phyloP scores from a whole-genome alignment of 2,888 invertebrate genomes.

The Andrena camellia region DNA sequence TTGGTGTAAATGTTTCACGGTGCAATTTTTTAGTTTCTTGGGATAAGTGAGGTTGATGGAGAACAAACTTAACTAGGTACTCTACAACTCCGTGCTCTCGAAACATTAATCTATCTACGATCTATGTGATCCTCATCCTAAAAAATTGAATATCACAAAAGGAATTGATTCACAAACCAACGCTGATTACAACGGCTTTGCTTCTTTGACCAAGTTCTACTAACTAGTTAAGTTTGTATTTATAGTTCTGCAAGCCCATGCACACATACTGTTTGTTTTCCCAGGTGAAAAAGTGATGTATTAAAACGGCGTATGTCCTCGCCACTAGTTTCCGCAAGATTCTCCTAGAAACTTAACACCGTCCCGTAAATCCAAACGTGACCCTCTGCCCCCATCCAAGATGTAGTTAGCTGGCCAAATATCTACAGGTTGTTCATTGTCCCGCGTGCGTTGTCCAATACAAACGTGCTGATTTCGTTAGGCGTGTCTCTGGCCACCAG shows the following conservation, averaged over 20 bases:
- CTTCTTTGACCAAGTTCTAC: too few relatives aligned
- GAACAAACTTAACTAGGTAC: too few relatives aligned
- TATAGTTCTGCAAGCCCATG: not conserved
- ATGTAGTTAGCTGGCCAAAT: constrained; percentile 67
- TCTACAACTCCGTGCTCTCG: too few relatives aligned
- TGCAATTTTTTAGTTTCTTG: too few relatives aligned
- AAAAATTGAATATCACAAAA: too few relatives aligned
- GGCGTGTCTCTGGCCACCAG: constrained; percentile 74
- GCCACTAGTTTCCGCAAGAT: constrained; percentile 33
- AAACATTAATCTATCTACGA: too few relatives aligned
- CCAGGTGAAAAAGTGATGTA: constrained; percentile 39
- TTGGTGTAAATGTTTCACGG: too few relatives aligned
- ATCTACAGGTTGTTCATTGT: constrained; percentile 83
- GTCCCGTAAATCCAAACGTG: constrained; percentile 27
- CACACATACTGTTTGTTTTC: not conserved
- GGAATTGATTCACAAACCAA: too few relatives aligned
- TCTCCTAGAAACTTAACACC: constrained; percentile 42
- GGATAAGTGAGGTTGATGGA: too few relatives aligned
- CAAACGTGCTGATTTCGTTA: constrained; percentile 81
- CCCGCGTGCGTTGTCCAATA: constrained; percentile 74
- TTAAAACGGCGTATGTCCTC: constrained; percentile 35
- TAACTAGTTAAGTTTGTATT: too few relatives aligned
- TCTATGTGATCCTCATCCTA: too few relatives aligned
- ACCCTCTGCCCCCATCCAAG: constrained; percentile 38
- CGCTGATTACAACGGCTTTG: too few relatives aligned